Base-by-base conservation (phyloP, 1,140 invertebrate species). In the Lepidostoma basale region DNA sequence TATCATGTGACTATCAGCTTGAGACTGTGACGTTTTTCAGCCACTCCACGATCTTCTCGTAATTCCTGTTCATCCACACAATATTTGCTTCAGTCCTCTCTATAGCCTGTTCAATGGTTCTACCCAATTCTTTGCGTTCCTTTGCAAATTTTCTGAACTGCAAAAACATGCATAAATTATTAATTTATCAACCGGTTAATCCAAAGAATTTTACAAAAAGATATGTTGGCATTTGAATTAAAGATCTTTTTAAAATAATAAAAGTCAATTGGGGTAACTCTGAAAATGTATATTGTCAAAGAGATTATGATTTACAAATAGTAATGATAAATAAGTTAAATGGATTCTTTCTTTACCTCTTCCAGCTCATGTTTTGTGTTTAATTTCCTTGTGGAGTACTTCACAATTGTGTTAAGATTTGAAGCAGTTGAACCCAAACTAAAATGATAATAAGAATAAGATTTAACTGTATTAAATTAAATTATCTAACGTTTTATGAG, bases 31-130 rank as follows among this genome's bases (percentile, higher is more conserved):
- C 74, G 25, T 79, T 72, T 23, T 81, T 75, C 14, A 95, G 75
- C 93, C 93, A 96, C 12, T 87, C 78, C 0, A 88, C 83, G 36
- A 96, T 92, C 0, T 83, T 82, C 14, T 85, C 79, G 72, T 90
- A 91, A 80, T 95, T 92, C 52, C 80, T 84, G 18, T 89, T 80
- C 84, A 92, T 88, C 93, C 93, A 96, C 54, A 88, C 83, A 0
- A 94, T 87, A 74, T 95, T 95, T 2, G 90, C 87, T 74, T 89
- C 85, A 0, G 88, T 88, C 42, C 90, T 86, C 74, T 96, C 93
- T 1, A 94, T 81, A 0, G 90, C 87, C 79, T 95, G 93, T 65
- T 90, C 85, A 0, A 92, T 86, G 1, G 90, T 88, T 58, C 92
- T 79, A 0, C 88, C 88, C 3, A 93, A 80, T 30, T 90, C 87